Base-by-base conservation (phyloP, 1,140 invertebrate species). In the Drosophila suzukii region DNA sequence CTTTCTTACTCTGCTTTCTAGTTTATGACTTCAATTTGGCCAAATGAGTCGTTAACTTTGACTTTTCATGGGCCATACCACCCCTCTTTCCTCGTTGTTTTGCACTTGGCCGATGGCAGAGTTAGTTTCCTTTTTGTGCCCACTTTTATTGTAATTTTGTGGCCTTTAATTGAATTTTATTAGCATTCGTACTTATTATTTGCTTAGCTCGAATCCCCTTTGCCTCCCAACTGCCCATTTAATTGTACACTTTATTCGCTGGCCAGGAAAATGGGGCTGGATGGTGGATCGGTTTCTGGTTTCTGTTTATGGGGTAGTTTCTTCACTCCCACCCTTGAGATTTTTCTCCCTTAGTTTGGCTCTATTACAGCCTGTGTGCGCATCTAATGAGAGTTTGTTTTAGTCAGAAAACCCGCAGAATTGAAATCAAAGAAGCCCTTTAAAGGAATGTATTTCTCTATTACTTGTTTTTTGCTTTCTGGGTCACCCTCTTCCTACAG, bases 101-200 rank as follows among this genome's bases (percentile, higher is more conserved):
- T 15, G 17, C 15, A 27, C 12, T 11, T 17, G 20, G 17, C 11
- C 56, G n/a, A 11, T 12, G 8, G 3, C 43, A 41, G 36, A 66
- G 79, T 77, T 79, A 86, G 83, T 86, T 86, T 79, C 39, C 63
- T 51, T 75, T 54, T 54, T 32, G 34, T 27, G 51, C 58, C 77
- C 68, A 85, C 73, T 88, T 88, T 89, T 86, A 86, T 86, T 88
- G 83, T 88, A 86, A 86, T 86, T 88, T 86, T 86, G 83, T 85
- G 84, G 88, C 75, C 75, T 90, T 90, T 90, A 90, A 90, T 90
- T 90, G 85, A 90, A 90, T 90, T 90, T 90, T 90, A 90, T 90
- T 90, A 86, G 85, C 85, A 86, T 86, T 90, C 82, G 71, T 86
- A 89, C 83, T 86, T 86, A 86, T 80, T 86, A 89, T 86, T 86